Percentiles rank a stretch among this genome's conserved stretches.
Evolutionary conservation across 2,113 vertebrate genomes (phyloP).

Genomic region (Forbesichthys agassizii): DNA sequence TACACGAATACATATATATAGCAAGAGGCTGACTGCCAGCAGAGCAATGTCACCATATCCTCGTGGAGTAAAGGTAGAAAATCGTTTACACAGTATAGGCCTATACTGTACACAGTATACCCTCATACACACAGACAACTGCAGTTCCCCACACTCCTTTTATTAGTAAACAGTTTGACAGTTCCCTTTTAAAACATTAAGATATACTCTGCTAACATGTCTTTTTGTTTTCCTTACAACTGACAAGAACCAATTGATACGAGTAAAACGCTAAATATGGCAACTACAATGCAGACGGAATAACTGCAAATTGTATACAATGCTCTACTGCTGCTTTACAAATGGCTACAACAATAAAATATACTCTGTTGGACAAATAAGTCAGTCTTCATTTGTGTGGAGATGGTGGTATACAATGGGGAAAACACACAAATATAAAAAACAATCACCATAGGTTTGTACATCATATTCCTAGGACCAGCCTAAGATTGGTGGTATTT

Average conservation of each 20-base stretch:
- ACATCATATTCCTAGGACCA: constrained; percentile 82
- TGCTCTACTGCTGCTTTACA: constrained; percentile 45
- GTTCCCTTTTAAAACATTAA: constrained; percentile 81
- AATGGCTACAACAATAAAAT: constrained; percentile 37
- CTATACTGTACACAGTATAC: neutral
- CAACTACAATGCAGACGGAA: constrained; percentile 57
- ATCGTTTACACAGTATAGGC: neutral
- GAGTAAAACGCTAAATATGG: constrained; percentile 66
- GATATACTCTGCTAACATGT: constrained; percentile 63
- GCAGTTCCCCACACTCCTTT: constrained; percentile 68
- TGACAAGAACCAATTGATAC: constrained; percentile 45
- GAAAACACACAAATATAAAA: constrained; percentile 65
- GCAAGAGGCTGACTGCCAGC: constrained; percentile 22
- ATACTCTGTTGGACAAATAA: constrained; percentile 5
- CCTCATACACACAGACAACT: neutral
- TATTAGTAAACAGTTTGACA: constrained; percentile 89
- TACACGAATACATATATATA: constrained; percentile 37
- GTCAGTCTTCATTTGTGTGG: constrained; percentile 49
- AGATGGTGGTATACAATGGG: constrained; percentile 61
- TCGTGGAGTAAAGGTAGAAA: constrained; percentile 6
- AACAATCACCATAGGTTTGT: constrained; percentile 72
- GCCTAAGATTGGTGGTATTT: constrained; percentile 82
- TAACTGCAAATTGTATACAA: constrained; percentile 49
- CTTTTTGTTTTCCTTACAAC: constrained; percentile 64
- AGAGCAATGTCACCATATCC: constrained; percentile 38